These are phyloP conservation scores for Acrocephalus scirpaceus DNA, from an alignment of 2,797 vertebrate genomes.

Conservation along the genomic window DNA sequence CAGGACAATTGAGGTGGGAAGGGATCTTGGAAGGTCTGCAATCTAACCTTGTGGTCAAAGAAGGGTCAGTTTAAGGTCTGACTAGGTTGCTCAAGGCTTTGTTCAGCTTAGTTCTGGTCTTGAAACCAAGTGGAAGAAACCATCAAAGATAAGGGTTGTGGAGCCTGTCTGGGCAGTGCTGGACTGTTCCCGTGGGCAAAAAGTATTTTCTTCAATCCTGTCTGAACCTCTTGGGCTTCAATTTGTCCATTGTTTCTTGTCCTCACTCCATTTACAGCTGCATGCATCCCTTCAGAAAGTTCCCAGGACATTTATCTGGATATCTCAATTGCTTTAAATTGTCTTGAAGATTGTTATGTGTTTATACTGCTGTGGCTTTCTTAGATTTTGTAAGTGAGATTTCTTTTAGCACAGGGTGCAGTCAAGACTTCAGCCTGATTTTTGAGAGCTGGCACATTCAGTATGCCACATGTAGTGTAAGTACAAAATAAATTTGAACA, in stretches of 20 bases:
- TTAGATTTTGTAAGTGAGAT: constrained; percentile 11
- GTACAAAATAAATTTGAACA: constrained; percentile 40
- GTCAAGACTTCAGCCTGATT: neutral
- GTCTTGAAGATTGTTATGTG: neutral
- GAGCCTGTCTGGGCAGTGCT: neutral
- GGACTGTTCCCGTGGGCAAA: neutral
- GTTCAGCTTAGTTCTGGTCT: constrained; percentile 2
- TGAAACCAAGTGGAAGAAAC: constrained; percentile 6
- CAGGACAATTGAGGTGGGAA: neutral
- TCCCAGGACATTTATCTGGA: constrained; percentile 17
- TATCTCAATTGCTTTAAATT: constrained; percentile 40
- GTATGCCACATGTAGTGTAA: constrained; percentile 7
- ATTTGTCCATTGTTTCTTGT: constrained; percentile 41
- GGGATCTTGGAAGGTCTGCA: neutral
- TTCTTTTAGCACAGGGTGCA: constrained; percentile 11
- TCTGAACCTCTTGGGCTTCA: neutral
- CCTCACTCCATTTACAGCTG: neutral
- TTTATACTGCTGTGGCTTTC: constrained; percentile 20
- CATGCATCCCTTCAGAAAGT: neutral
- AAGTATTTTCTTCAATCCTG: neutral
- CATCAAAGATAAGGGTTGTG: neutral
- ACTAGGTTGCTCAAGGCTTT: neutral
- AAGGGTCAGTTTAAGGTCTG: constrained; percentile 8
- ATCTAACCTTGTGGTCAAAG: neutral
- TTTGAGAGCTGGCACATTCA: constrained; percentile 20